Conservation (phyloP, 2,888 invertebrate species). For the Sipha maydis region DNA sequence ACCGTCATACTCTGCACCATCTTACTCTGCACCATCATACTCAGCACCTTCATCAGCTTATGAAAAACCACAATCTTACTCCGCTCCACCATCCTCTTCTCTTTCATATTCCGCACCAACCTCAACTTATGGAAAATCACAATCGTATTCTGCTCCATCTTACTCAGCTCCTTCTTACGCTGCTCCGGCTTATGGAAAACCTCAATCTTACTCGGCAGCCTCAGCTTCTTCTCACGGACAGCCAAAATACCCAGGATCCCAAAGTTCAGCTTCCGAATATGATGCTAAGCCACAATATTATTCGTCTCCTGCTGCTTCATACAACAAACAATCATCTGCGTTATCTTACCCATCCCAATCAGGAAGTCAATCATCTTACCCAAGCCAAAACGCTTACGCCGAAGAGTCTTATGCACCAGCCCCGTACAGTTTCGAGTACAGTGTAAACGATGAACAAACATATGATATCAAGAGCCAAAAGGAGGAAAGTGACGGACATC, state of each 20-base stretch:
- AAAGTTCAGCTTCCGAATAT: slow-evolving; percentile 51
- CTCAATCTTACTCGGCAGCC: slow-evolving; percentile 11
- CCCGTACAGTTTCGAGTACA: slow-evolving; percentile 53
- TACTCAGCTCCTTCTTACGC: background rate
- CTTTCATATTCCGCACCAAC: slow-evolving; percentile 17
- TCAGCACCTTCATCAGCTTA: background rate
- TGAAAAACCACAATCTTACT: slow-evolving; percentile 18
- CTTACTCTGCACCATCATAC: background rate
- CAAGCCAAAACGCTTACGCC: slow-evolving; percentile 29
- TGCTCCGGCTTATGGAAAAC: background rate
- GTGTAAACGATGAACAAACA: slow-evolving; percentile 72
- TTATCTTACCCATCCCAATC: slow-evolving; percentile 16
- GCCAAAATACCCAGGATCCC: slow-evolving; percentile 11
- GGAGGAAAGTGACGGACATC: slow-evolving; percentile 70
- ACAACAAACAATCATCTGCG: slow-evolving; percentile 18
- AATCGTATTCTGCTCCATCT: slow-evolving; percentile 35
- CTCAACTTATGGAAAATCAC: slow-evolving; percentile 10
- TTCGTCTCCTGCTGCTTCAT: slow-evolving; percentile 23
- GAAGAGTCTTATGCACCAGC: slow-evolving; percentile 50
- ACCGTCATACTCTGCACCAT: slow-evolving; percentile 14
- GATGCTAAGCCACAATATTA: slow-evolving; percentile 48
- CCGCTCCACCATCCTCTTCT: background rate
- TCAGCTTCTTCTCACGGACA: slow-evolving; percentile 13
- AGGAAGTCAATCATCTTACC: slow-evolving; percentile 2
- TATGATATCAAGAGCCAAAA: slow-evolving; percentile 76